phyloP scores from a whole-genome alignment of 1,140 invertebrate species.

The Protaetia brevitarsis region DNA sequence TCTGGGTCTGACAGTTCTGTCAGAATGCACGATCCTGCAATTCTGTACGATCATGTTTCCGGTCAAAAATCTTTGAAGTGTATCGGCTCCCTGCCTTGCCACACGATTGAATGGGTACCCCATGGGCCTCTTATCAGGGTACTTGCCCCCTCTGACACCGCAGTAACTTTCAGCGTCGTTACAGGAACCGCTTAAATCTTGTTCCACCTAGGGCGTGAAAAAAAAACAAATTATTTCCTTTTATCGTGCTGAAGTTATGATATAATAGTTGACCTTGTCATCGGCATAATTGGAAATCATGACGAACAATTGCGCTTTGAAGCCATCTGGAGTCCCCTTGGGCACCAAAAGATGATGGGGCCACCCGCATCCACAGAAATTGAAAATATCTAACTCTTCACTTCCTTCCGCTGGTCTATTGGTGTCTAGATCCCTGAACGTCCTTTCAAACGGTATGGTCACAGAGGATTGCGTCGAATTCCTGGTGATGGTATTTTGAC shows the following conservation, averaged over 20 bases:
- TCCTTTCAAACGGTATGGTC: slow-evolving; percentile 7
- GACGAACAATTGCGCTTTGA: slow-evolving; percentile 68
- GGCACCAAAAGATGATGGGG: slow-evolving; percentile 80
- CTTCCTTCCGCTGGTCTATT: slow-evolving; percentile 54
- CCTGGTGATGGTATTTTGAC: background rate
- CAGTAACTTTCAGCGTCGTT: slow-evolving; percentile 69
- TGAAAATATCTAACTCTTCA: slow-evolving; percentile 57
- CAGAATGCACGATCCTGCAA: slow-evolving; percentile 51
- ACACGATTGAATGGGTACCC: slow-evolving; percentile 72
- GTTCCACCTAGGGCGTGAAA: slow-evolving; percentile 31
- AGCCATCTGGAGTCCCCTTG: slow-evolving; percentile 67
- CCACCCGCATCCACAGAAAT: slow-evolving; percentile 86
- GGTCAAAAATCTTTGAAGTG: slow-evolving; percentile 60
- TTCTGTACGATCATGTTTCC: slow-evolving; percentile 63
- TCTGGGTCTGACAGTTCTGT: slow-evolving; percentile 39
- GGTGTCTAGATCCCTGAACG: slow-evolving; percentile 37
- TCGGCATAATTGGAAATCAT: slow-evolving; percentile 77
- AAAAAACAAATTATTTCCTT: background rate
- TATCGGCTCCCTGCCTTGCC: slow-evolving; percentile 50
- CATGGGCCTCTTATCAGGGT: slow-evolving; percentile 69
- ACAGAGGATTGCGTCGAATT: background rate
- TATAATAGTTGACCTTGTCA: slow-evolving; percentile 56
- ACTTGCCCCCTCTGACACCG: slow-evolving; percentile 65
- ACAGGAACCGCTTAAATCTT: slow-evolving; percentile 49
- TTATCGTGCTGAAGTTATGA: no score